A percentile compares a stretch with the other conserved stretches of the same genome.
These are phyloP conservation scores for Cyaniris semiargus DNA, from an alignment of 2,888 invertebrate genomes.

Conservation along the genomic window DNA sequence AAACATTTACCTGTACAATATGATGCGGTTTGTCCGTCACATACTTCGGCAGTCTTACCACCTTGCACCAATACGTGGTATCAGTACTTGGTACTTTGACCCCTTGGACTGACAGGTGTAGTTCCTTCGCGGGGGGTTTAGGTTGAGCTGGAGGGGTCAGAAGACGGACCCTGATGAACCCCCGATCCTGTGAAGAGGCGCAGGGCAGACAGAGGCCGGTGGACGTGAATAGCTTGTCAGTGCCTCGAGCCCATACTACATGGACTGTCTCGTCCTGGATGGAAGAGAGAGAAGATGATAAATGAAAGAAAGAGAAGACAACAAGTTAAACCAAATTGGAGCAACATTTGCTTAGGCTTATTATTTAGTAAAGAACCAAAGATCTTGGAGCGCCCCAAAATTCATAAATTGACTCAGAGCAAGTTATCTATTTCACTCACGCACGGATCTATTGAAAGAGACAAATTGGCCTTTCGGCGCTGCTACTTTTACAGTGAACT, in stretches of 20 bases:
- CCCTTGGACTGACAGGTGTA: conserved; percentile 82
- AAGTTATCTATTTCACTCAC: too few species aligned
- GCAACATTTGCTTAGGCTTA: too few species aligned
- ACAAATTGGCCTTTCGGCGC: too few species aligned
- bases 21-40: conserved; percentile 86
- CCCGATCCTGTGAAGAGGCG: conserved; percentile 77
- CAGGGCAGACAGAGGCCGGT: conserved; percentile 83
- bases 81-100: conserved; percentile 90
- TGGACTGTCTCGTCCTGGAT: conserved; percentile 93
- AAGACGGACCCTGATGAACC: conserved; percentile 89
- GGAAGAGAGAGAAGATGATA: conserved; percentile 19
- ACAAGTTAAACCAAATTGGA: not conserved
- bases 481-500: too few species aligned
- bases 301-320: not conserved
- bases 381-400: too few species aligned
- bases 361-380: too few species aligned
- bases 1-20: conserved; percentile 82
- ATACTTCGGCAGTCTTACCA: conserved; percentile 87
- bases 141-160: conserved; percentile 65
- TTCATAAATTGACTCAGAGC: too few species aligned
- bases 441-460: too few species aligned
- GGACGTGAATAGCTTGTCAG: conserved; percentile 85
- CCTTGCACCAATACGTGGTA: conserved; percentile 98
- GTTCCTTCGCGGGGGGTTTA: conserved; percentile 71
- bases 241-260: conserved; percentile 90